These are phyloP conservation scores for Morinoia aosen DNA, from an alignment of 2,888 invertebrate species.

Conservation along the genomic window DNA sequence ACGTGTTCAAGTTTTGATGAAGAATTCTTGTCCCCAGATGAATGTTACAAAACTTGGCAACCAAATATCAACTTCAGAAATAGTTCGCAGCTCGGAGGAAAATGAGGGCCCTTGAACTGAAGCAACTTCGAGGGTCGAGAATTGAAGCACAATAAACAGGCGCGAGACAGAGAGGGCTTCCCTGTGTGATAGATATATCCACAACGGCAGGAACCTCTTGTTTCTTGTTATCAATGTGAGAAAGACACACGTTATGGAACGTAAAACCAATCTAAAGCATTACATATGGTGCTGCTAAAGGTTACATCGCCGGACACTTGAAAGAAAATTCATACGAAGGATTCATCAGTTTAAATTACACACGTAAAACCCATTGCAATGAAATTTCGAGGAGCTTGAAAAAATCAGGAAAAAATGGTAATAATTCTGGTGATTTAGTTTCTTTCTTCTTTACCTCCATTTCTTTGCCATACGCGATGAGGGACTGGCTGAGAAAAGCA, in stretches of 20 bases:
- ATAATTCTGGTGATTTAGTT: no score
- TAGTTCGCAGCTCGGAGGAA: constrained; percentile 24
- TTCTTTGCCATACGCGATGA: no score
- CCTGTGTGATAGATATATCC: background rate
- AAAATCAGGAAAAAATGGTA: no score
- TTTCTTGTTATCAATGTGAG: no score
- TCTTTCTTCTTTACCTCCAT: no score
- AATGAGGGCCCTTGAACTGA: constrained; percentile 37
- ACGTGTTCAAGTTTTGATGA: constrained; percentile 30
- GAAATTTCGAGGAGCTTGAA: no score
- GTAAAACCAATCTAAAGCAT: background rate
- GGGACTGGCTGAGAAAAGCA: no score
- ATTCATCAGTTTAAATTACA: no score
- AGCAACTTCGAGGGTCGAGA: background rate
- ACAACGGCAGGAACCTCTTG: no score
- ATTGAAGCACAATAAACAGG: constrained; percentile 25
- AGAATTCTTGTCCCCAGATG: constrained; percentile 32
- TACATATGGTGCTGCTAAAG: background rate
- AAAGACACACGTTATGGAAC: background rate
- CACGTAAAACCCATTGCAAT: no score
- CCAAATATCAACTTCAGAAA: constrained; percentile 37
- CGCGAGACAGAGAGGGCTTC: background rate
- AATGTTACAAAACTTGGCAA: constrained; percentile 23
- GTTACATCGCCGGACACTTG: no score
- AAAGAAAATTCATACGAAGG: no score